Percentiles rank a stretch among this genome's conserved stretches.
phyloP scores from a whole-genome alignment of 2,113 vertebrate species.

The Mungos mungo region DNA sequence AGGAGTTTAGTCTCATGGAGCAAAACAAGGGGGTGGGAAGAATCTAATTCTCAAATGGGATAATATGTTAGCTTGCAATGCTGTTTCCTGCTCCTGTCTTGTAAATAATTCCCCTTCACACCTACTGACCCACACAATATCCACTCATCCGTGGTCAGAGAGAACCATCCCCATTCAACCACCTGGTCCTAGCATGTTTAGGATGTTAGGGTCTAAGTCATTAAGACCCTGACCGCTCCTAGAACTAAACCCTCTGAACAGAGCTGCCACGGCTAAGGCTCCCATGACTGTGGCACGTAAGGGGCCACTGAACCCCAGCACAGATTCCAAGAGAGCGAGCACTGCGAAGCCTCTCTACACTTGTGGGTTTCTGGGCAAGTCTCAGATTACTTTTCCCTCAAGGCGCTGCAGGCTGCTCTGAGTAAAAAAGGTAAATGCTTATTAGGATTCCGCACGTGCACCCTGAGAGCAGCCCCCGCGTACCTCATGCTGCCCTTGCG shows the following conservation, averaged over 20 bases:
- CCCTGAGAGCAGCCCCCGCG: background rate
- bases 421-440: slow-evolving; percentile 37
- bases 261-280: background rate
- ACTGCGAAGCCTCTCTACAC: background rate
- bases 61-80: background rate
- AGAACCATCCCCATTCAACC: background rate
- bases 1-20: background rate
- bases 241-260: background rate
- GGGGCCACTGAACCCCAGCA: background rate
- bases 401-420: background rate
- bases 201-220: background rate
- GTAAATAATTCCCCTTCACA: background rate
- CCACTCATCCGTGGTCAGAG: background rate
- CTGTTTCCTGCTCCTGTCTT: background rate
- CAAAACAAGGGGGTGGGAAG: background rate
- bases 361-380: background rate
- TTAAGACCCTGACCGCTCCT: background rate
- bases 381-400: slow-evolving; percentile 8
- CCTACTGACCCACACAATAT: background rate
- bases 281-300: background rate
- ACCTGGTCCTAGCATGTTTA: background rate
- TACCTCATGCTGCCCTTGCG: background rate
- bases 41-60: background rate
- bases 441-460: slow-evolving; percentile 48
- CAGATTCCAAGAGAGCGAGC: background rate